These are phyloP conservation scores for Piprites chloris DNA, from an alignment of 2,113 vertebrate genomes.

Conservation along the genomic window DNA sequence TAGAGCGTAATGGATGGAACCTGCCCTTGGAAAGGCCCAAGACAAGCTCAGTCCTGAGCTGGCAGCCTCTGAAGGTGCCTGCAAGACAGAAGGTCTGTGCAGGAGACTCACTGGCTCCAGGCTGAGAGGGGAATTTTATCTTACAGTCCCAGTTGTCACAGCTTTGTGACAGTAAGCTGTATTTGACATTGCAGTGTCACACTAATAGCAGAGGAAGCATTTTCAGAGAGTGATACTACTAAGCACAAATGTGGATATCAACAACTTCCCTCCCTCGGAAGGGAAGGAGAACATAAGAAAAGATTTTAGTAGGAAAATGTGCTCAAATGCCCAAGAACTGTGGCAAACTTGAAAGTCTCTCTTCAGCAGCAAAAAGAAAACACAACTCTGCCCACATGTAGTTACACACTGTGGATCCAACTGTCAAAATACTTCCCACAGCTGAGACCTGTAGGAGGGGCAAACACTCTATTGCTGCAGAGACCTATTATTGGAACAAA, in stretches of 20 bases:
- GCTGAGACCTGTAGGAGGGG: slow-evolving; percentile 4
- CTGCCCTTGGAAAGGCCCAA: accelerated
- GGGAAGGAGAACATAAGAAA: neutral
- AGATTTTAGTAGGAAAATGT: neutral
- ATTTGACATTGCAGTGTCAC: neutral
- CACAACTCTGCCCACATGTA: neutral
- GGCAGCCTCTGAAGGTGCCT: too few relatives aligned
- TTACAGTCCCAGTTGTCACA: neutral
- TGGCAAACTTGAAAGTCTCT: neutral
- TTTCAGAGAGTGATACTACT: neutral
- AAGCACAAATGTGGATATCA: neutral
- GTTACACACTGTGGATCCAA: neutral
- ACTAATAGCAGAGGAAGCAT: neutral
- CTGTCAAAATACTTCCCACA: slow-evolving; percentile 52
- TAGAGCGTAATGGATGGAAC: neutral
- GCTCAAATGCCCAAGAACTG: neutral
- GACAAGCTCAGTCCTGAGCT: neutral
- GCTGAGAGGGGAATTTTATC: neutral
- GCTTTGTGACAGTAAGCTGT: neutral
- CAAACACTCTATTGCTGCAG: neutral
- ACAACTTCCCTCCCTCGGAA: neutral
- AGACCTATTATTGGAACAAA: neutral
- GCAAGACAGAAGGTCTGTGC: accelerated
- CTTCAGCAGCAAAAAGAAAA: neutral
- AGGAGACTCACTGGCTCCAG: accelerated